Evolutionary conservation across 2,888 invertebrate genomes (phyloP), one percentile per base, ranked within the genome.

Genomic region (Fragum fragum): DNA sequence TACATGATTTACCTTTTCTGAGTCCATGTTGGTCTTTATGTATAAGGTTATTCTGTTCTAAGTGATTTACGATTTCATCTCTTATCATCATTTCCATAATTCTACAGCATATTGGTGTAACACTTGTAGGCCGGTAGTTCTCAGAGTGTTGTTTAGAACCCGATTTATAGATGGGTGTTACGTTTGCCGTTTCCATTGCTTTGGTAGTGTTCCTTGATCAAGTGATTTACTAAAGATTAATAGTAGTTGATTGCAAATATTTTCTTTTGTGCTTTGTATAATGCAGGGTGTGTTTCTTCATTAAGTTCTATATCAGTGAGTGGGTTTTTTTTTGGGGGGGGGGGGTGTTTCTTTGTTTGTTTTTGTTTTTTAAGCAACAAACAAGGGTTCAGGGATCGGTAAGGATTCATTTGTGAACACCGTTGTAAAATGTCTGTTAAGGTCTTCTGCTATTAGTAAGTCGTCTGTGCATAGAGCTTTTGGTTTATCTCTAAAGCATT

Each of bases 221-320:
- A 74, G 21, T 11, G 74, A 74, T 23, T 68, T 68, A 14, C 52
- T 42, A 36, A 68, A 75, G 14, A 75, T n/a, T 28, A 26, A 16
- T n/a, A 23, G 1, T 21, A 75, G 21, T 28, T 29, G n/a, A 11
- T 23, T 23, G 7, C 26, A 36, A 21, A 55, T n/a, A 11, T 16
- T 18, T 68, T 32, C 32, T 23, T 47, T 29, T 23, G 36, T 21
- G 16, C 55, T 55, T 11, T 75, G 36, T 26, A 75, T 21, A 21
- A 75, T 23, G 32, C 23, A 53, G 75, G 75, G 28, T 75, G 75
- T 18, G 68, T 68, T 36, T 55, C 26, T 18, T 75, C 75, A 21
- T n/a, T n/a, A n/a, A n/a, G n/a, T n/a, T n/a, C n/a, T n/a, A n/a
- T n/a, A n/a, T n/a, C n/a, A n/a, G n/a, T n/a, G n/a, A n/a, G n/a